These are phyloP conservation scores for Rhinichthys klamathensis DNA, from an alignment of 2,113 vertebrate species.

Conservation along the genomic window DNA sequence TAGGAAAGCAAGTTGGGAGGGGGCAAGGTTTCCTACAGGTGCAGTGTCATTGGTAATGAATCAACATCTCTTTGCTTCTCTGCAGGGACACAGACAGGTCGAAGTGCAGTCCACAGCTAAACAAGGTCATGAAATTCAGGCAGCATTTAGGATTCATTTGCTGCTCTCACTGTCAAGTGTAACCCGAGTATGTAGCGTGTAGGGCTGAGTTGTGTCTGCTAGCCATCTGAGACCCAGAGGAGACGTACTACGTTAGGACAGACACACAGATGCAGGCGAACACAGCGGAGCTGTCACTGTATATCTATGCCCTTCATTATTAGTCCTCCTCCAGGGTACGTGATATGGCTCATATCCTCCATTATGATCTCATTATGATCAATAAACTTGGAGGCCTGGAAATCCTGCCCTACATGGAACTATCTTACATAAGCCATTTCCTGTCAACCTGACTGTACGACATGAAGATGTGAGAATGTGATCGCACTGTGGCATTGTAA, in stretches of 20 bases:
- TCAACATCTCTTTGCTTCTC: slow-evolving; percentile 36
- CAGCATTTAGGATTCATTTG: background rate
- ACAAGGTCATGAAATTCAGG: slow-evolving; percentile 31
- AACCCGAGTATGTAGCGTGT: background rate
- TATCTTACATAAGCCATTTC: slow-evolving; percentile 42
- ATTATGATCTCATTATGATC: slow-evolving; percentile 60
- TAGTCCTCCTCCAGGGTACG: slow-evolving; percentile 55
- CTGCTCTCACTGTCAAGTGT: slow-evolving; percentile 12
- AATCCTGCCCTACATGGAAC: slow-evolving; percentile 44
- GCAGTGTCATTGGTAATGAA: slow-evolving; percentile 52
- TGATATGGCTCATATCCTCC: slow-evolving; percentile 57
- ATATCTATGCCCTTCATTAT: slow-evolving; percentile 57
- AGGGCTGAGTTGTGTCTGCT: slow-evolving; percentile 1
- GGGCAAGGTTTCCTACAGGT: slow-evolving; percentile 34
- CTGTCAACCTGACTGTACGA: slow-evolving; percentile 31
- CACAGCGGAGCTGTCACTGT: slow-evolving; percentile 30
- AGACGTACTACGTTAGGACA: slow-evolving; percentile 40
- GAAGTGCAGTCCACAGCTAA: slow-evolving; percentile 28
- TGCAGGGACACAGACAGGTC: slow-evolving; percentile 28
- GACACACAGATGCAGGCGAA: slow-evolving; percentile 34
- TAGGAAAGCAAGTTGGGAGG: background rate
- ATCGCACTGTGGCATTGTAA: background rate
- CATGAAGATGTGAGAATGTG: background rate
- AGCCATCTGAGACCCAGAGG: slow-evolving; percentile 15
- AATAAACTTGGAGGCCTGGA: slow-evolving; percentile 53